phyloP scores from a whole-genome alignment of 1,140 invertebrate species.

The Bombus superbus region DNA sequence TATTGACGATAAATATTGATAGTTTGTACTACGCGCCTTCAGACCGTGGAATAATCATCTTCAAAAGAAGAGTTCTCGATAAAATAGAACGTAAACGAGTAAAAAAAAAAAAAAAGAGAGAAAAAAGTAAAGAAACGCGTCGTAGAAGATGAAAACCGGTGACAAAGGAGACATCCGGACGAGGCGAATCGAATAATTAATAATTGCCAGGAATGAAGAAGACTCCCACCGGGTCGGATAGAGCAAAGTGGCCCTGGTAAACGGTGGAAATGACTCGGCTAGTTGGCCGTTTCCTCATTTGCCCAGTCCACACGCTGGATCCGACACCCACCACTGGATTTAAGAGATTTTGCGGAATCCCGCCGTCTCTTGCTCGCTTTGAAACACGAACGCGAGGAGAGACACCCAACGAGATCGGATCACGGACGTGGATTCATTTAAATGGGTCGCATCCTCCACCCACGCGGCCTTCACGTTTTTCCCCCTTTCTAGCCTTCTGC shows the following conservation, averaged over 20 bases:
- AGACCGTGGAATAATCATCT: no score
- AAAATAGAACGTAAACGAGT: no score
- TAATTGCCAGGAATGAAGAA: constrained; percentile 66
- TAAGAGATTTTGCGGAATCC: constrained; percentile 80
- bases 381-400: constrained; percentile 12
- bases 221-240: constrained; percentile 59
- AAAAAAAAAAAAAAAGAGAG: no score
- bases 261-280: constrained; percentile 76
- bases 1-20: no score
- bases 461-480: constrained; percentile 56
- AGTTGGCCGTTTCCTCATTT: constrained; percentile 81
- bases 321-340: constrained; percentile 80
- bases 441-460: constrained; percentile 78
- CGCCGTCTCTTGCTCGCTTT: constrained; percentile 35
- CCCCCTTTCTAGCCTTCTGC: constrained; percentile 12
- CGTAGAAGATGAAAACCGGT: constrained; percentile 16
- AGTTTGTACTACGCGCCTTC: no score
- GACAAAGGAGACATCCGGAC: constrained; percentile 47
- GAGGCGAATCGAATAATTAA: constrained; percentile 62
- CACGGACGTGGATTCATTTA: constrained; percentile 52
- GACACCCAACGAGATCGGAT: constrained; percentile 56
- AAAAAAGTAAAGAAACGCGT: not conserved
- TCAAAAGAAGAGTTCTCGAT: no score
- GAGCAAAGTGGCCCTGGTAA: constrained; percentile 66
- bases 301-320: constrained; percentile 56